phyloP scores from a whole-genome alignment of 1,140 invertebrate species.

The Heliconius nattereri region DNA sequence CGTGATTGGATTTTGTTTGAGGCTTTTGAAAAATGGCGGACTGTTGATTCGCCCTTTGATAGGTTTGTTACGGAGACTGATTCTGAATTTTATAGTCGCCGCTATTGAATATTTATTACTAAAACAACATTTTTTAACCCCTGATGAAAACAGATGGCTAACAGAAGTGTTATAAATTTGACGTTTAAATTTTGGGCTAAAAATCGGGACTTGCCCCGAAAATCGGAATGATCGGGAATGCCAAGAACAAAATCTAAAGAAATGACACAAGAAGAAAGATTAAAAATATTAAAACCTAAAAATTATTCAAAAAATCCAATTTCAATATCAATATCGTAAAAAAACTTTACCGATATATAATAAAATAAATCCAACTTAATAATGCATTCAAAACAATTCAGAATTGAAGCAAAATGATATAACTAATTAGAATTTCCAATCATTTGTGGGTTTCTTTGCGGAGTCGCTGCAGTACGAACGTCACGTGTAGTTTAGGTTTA shows the following conservation, averaged over 20 bases:
- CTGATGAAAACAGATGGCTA: no score
- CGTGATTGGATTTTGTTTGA: constrained; percentile 1
- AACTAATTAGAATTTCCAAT: background rate
- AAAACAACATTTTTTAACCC: background rate
- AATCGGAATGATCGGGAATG: no score
- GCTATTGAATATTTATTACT: background rate
- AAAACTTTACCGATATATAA: background rate
- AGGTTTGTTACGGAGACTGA: background rate
- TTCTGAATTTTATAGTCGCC: background rate
- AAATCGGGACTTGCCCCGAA: no score
- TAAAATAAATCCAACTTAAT: background rate
- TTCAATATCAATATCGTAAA: background rate
- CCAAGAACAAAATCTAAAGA: no score
- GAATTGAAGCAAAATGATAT: background rate
- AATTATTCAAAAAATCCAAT: no score
- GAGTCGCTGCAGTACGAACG: background rate
- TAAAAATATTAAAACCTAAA: no score
- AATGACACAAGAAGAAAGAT: no score
- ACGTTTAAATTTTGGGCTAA: no score
- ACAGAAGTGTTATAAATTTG: no score
- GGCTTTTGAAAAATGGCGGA: background rate
- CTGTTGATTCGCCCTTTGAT: background rate
- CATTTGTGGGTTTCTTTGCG: background rate
- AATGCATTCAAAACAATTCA: background rate
- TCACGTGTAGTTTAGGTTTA: background rate